Percentiles rank a stretch among this genome's conserved stretches.
phyloP scores from a whole-genome alignment of 2,113 vertebrate species.

The Glareola pratincola region DNA sequence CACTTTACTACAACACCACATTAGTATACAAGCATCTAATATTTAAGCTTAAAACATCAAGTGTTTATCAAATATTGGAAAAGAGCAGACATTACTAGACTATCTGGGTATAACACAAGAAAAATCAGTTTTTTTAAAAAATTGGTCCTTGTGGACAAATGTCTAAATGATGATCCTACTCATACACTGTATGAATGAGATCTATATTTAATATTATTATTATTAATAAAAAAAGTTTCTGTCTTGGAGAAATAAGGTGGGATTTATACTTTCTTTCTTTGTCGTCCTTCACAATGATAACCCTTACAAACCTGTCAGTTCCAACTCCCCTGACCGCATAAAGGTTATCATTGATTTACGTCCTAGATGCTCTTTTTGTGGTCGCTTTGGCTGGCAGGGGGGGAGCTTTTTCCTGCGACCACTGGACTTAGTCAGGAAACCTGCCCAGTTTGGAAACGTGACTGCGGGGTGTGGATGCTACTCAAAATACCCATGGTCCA shows the following conservation, averaged over 20 bases:
- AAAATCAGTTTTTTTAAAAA: slow-evolving; percentile 61
- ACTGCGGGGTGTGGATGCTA: neutral
- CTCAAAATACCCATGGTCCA: neutral
- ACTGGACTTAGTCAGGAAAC: neutral
- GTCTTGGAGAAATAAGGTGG: slow-evolving; percentile 79
- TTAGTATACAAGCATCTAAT: slow-evolving; percentile 80
- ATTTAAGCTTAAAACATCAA: slow-evolving; percentile 78
- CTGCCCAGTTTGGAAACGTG: neutral
- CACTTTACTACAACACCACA: slow-evolving; percentile 81
- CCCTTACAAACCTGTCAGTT: neutral
- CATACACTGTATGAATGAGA: slow-evolving; percentile 86
- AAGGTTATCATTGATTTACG: neutral
- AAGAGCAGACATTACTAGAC: slow-evolving; percentile 74
- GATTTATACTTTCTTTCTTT: slow-evolving; percentile 22
- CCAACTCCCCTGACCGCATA: neutral
- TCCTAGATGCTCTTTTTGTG: neutral
- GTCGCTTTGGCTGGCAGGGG: neutral
- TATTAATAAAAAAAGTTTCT: slow-evolving; percentile 70
- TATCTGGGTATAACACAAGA: slow-evolving; percentile 74
- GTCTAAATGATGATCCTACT: slow-evolving; percentile 75
- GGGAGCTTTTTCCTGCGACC: neutral
- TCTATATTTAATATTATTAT: slow-evolving; percentile 79
- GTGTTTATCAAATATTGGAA: slow-evolving; percentile 79
- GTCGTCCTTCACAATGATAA: neutral
- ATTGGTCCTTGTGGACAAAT: slow-evolving; percentile 80